Evolutionary conservation across 2,113 vertebrate species (phyloP), one percentile per base, ranked within the genome.

Genomic region (Charina bottae): DNA sequence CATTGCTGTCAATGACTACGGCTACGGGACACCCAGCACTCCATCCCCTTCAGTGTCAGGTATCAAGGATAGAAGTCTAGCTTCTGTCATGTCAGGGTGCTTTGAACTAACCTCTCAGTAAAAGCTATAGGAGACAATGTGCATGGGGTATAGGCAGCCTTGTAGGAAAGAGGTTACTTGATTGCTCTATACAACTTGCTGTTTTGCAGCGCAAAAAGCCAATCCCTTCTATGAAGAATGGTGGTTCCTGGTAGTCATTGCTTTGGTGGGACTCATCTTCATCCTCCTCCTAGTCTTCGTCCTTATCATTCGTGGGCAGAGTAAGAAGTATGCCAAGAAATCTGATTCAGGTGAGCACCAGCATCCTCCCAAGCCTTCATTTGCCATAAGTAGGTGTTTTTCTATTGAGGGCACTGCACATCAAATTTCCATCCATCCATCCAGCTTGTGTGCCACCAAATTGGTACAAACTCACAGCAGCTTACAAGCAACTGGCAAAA

Each of bases 231-330:
- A 99, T 0, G 99, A 99, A 96, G 99, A 99, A 97, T 99, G 99
- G 99, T 99, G 99, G 99, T 99, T 99, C 97, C 96, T 99, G 96
- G 99, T 99, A 53, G 99, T 99, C 95, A 98, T 99, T 2, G 99
- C 99, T 78, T 96, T 99, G 28, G 98, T 99, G 1, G 99, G 99
- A 83, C 98, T 99, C 96, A 99, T 99, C 97, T 99, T 99, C 97
- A 99, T 99, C 97, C 98, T 99, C 87, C 98, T 99, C 4, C 98
- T 99, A 13, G 98, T 99, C 92, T 99, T 99, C 0, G 98, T 99
- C 96, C 99, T 99, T 96, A 98, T 99, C 94, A 99, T 99, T 96
- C 98, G 98, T 0, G 99, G 99, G 33, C 99, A 99, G 97, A 99
- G 98, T 98, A 99, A 98, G 97, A 99, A 99, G 89, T 99, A 99